phyloP scores from a whole-genome alignment of 2,113 vertebrate species.

The Thymallus thymallus region DNA sequence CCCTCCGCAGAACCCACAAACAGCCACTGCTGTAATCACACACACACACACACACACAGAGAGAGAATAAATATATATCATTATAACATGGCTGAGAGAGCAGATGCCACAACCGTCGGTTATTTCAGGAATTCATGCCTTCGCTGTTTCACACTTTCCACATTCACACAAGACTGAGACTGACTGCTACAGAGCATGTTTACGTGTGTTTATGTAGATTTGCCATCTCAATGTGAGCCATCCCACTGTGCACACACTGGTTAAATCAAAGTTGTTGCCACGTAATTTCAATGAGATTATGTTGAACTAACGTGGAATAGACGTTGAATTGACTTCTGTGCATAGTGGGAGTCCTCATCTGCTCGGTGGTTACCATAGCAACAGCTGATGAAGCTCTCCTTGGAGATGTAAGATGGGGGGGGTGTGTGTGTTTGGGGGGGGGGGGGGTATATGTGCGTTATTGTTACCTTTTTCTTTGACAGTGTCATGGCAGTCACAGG shows the following conservation, averaged over 20 bases:
- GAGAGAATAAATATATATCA: neutral
- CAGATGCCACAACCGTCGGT: neutral
- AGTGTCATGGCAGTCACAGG: constrained; percentile 77
- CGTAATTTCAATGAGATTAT: too few species aligned
- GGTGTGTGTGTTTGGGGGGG: constrained; percentile 3
- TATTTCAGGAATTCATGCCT: constrained; percentile 32
- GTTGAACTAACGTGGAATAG: too few species aligned
- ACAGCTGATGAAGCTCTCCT: constrained; percentile 66
- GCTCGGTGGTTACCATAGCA: constrained; percentile 67
- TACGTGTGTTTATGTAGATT: neutral
- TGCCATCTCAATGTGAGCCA: too few species aligned
- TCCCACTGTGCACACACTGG: too few species aligned
- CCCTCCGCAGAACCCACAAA: constrained; percentile 78
- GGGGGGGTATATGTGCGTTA: constrained; percentile 18
- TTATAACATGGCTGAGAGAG: neutral
- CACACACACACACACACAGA: neutral
- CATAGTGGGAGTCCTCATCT: constrained; percentile 31
- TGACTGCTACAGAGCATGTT: neutral
- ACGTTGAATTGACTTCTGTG: too few species aligned
- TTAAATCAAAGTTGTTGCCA: too few species aligned
- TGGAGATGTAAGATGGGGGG: constrained; percentile 57
- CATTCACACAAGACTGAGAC: neutral
- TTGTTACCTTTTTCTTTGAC: constrained; percentile 79
- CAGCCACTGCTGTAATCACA: constrained; percentile 72
- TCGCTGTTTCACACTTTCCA: constrained; percentile 23